Percentiles rank a stretch among this genome's conserved stretches.
These are phyloP conservation scores for Drosophila repleta DNA, from an alignment of 1,140 invertebrate species.

Conservation along the genomic window DNA sequence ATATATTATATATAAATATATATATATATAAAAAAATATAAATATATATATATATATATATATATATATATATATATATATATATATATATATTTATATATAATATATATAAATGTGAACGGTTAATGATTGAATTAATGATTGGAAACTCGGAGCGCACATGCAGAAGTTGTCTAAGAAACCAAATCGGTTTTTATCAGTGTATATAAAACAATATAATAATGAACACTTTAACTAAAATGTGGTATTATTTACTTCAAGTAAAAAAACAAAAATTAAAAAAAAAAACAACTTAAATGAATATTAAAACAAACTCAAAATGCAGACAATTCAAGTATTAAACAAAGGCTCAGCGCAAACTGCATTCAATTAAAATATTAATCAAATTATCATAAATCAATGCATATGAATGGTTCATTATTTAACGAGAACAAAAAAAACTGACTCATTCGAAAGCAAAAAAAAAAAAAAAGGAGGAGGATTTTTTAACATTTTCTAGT, in stretches of 20 bases:
- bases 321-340: conserved; percentile 16
- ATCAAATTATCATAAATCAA: conserved; percentile 19
- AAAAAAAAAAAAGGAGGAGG: too few relatives aligned
- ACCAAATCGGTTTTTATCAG: background rate
- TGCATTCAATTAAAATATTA: conserved; percentile 34
- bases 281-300: background rate
- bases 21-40: background rate
- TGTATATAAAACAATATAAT: conserved; percentile 1
- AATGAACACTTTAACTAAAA: conserved; percentile 19
- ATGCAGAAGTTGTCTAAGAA: conserved; percentile 3
- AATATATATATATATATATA: conserved; percentile 11
- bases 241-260: conserved; percentile 77
- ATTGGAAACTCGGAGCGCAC: background rate
- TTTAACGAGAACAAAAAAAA: conserved; percentile 8
- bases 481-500: background rate
- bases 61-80: conserved; percentile 11
- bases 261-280: conserved; percentile 45
- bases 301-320: conserved; percentile 13
- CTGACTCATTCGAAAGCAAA: background rate
- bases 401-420: conserved; percentile 5
- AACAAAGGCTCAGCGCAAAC: conserved; percentile 55
- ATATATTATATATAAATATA: conserved; percentile 14
- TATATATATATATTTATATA: conserved; percentile 11
- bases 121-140: background rate
- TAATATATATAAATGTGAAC: too few relatives aligned